Evolutionary conservation across 2,797 vertebrate genomes (phyloP).

Genomic region (Etheostoma perlongum): DNA sequence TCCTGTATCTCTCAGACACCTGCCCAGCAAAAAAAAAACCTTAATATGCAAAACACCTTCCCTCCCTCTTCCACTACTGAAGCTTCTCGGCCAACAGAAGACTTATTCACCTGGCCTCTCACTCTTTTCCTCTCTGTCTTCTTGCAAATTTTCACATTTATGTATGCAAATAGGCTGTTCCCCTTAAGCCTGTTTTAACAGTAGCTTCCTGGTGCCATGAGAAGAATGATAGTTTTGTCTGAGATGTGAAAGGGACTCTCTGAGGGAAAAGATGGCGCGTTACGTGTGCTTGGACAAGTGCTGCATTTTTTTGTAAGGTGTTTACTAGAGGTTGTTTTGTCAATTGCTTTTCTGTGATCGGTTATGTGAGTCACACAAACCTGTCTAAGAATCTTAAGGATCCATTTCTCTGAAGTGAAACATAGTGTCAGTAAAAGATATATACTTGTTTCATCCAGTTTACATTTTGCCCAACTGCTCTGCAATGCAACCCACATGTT

Average conservation of each 20-base stretch:
- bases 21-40: constrained; percentile 75
- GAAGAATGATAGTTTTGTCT: constrained; percentile 73
- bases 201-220: constrained; percentile 73
- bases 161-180: constrained; percentile 82
- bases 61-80: constrained; percentile 55
- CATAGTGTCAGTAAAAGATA: not conserved
- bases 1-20: constrained; percentile 84
- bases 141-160: constrained; percentile 85
- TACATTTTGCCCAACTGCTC: not conserved
- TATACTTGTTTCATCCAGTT: not conserved
- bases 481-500: not conserved
- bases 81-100: constrained; percentile 80
- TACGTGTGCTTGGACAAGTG: constrained; percentile 11
- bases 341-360: not conserved
- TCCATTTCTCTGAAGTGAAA: not conserved
- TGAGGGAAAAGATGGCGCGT: not conserved
- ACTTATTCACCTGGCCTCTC: constrained; percentile 82
- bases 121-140: constrained; percentile 77
- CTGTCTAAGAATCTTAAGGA: not conserved
- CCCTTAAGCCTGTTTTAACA: constrained; percentile 72
- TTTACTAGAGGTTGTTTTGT: not conserved
- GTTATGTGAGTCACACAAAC: not conserved
- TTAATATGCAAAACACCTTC: constrained; percentile 82
- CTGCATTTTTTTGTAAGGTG: not conserved
- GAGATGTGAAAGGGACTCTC: constrained; percentile 45